Conservation (phyloP, 1,140 invertebrate genomes). For the Kradibia gibbosae region DNA sequence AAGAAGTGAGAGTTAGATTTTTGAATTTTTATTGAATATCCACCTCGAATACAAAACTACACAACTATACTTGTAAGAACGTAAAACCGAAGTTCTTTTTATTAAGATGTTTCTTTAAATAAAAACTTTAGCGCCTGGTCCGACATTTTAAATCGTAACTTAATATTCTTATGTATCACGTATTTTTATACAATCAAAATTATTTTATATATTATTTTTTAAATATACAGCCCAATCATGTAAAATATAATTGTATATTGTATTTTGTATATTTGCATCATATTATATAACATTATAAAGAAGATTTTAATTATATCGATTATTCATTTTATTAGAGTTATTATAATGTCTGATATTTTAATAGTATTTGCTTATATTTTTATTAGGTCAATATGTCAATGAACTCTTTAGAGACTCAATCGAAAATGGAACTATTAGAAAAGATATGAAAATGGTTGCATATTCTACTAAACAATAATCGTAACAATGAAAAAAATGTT, state of each 20-base stretch:
- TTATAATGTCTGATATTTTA: too few relatives aligned
- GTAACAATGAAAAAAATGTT: background rate
- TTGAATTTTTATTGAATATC: constrained; percentile 38
- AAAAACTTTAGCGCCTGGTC: too few relatives aligned
- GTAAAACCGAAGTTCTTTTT: background rate
- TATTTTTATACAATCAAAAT: too few relatives aligned
- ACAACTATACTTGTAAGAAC: background rate
- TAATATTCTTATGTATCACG: too few relatives aligned
- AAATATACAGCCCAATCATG: too few relatives aligned
- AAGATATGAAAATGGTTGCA: background rate
- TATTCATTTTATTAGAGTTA: too few relatives aligned
- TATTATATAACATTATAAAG: too few relatives aligned
- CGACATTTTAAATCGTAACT: too few relatives aligned
- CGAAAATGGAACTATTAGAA: background rate
- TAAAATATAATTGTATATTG: too few relatives aligned
- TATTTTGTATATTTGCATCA: too few relatives aligned
- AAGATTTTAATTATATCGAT: too few relatives aligned
- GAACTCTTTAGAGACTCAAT: background rate
- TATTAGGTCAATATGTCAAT: background rate
- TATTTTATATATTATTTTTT: too few relatives aligned
- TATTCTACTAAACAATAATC: background rate
- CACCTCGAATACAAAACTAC: background rate
- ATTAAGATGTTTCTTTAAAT: background rate
- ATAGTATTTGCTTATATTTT: background rate
- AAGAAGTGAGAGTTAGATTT: background rate